Conservation (phyloP, 2,888 invertebrate genomes). For the Eupithecia dodoneata region DNA sequence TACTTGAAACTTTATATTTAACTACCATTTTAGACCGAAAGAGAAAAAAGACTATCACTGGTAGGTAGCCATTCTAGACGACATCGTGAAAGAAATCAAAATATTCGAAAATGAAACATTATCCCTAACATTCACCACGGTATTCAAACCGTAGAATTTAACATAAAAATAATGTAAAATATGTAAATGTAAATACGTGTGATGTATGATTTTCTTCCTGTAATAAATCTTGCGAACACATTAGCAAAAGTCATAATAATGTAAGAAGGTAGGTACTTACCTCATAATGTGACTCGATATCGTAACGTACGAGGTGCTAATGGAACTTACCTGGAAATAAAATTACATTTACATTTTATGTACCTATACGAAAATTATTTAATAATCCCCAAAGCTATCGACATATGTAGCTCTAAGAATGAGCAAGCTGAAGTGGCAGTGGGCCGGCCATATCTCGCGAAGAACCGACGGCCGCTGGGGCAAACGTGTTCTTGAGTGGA, state of each 20-base stretch:
- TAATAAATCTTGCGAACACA: conserved; percentile 51
- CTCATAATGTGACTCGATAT: conserved; percentile 47
- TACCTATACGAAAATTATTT: no score
- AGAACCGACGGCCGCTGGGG: no score
- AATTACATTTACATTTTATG: conserved; percentile 12
- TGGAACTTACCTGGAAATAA: conserved; percentile 54
- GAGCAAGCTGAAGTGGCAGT: no score
- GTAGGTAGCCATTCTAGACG: not conserved
- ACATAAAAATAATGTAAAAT: conserved; percentile 7
- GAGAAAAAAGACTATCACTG: not conserved
- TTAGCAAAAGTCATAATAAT: conserved; percentile 39
- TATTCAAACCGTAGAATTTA: conserved; percentile 1
- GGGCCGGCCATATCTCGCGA: no score
- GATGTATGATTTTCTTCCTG: conserved; percentile 49
- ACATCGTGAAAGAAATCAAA: not conserved
- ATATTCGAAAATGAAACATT: conserved; percentile 3
- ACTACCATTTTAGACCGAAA: not conserved
- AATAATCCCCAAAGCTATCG: no score
- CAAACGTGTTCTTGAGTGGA: no score
- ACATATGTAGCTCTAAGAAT: no score
- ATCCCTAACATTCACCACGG: conserved; percentile 4
- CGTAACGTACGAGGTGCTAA: conserved; percentile 40
- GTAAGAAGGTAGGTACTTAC: conserved; percentile 41
- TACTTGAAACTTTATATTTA: not conserved
- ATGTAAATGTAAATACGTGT: conserved; percentile 23